Evolutionary conservation across 2,797 vertebrate genomes (phyloP), one percentile per base, ranked within the genome.

Genomic region (Cynopterus sphinx): DNA sequence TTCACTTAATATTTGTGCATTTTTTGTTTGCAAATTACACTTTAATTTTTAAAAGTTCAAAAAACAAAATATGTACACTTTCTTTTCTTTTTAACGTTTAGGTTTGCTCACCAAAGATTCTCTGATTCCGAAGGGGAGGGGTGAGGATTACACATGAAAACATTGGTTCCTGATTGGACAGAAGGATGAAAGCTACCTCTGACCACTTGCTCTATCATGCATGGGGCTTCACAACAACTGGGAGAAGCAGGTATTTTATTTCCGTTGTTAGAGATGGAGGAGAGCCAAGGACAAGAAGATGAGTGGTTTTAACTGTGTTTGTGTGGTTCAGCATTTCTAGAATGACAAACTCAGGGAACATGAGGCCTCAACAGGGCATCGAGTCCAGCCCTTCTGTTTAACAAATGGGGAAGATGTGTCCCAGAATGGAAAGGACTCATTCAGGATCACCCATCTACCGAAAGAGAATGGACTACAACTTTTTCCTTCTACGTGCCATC

Each of bases 391-490:
- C 19, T 71, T 81, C 79, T 81, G 12, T 79, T 90, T 93, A 61
- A 81, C 22, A 68, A 93, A 93, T 43, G n/a, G 39, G 43, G 31
- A 63, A 77, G 63, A n/a, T 26, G 16, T 73, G 41, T 31, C 33
- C 41, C 59, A 75, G 24, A 57, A 81, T 15, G 31, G 33, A 90
- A 89, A 55, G 17, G 39, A 73, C 24, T 74, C 61, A 33, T 68
- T 87, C 9, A 67, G 36, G 33, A 53, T 55, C 26, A 59, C 19
- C n/a, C 41, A 67, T 41, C 67, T 87, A 75, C 41, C 82, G 41
- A 90, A 68, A 82, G 49, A 95, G 33, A 86, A 49, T 13, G n/a
- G 31, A 90, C 39, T 59, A 79, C n/a, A 92, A 82, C 31, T 86
- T 73, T 41, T 73, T 16, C 71, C 26, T 86, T 26, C 49, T 51